Base-by-base conservation (phyloP, 2,113 vertebrate genomes). In the Hemibagrus wyckioides region DNA sequence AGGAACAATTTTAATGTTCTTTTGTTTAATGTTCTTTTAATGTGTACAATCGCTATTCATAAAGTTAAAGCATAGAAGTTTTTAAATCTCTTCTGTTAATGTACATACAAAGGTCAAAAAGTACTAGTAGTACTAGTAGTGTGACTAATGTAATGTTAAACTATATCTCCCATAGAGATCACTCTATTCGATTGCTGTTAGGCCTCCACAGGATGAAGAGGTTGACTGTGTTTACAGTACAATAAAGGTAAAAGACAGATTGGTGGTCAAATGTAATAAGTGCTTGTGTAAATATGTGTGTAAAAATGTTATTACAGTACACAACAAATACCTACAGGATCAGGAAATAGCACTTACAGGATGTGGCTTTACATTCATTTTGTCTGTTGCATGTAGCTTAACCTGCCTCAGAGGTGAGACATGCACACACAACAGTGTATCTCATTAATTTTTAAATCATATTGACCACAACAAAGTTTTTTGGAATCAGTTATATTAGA, bases 161-260 rank as follows among this genome's bases (percentile, higher is more conserved):
- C n/a, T n/a, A n/a, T n/a, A n/a, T n/a, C n/a, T n/a, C n/a, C n/a
- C n/a, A n/a, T n/a, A n/a, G n/a, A n/a, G n/a, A n/a, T n/a, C n/a
- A n/a, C n/a, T n/a, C n/a, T n/a, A n/a, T n/a, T n/a, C n/a, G n/a
- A n/a, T n/a, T n/a, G n/a, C n/a, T n/a, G n/a, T n/a, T n/a, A n/a
- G n/a, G n/a, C n/a, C n/a, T n/a, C n/a, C n/a, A n/a, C n/a, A n/a
- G n/a, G n/a, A n/a, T n/a, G n/a, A n/a, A n/a, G n/a, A n/a, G n/a
- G n/a, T n/a, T n/a, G n/a, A n/a, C n/a, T n/a, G n/a, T n/a, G n/a
- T n/a, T n/a, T n/a, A 84, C 17, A 44, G 28, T 9, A 87, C 92
- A 86, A 93, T 95, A 36, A 76, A 89, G 93, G 94, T 95, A 90
- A 14, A 33, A 67, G 17, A 69, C 7, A 23, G 39, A 5, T 44